Evolutionary conservation across 2,888 invertebrate genomes (phyloP), one percentile per base, ranked within the genome.

Genomic region (Eulithis testata): DNA sequence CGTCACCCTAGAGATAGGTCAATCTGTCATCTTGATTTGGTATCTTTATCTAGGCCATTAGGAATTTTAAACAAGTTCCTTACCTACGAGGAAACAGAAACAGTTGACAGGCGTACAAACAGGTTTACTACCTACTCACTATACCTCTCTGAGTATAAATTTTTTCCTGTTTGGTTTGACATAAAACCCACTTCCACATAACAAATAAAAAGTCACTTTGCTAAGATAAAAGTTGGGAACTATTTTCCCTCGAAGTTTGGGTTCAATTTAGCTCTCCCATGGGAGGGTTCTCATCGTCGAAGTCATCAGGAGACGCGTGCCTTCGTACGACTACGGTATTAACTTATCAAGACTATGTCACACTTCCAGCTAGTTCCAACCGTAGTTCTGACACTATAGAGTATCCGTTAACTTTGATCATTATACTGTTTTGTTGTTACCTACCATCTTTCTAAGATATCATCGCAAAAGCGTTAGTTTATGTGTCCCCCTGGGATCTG

Each of bases 171-270:
- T 63, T 63, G 62, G 54, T 58, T 63, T 59, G 63, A 63, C 66
- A 59, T 63, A 60, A 63, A 66, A 66, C 56, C 60, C 49, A 66
- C 59, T 63, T 51, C 36, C 44, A 55, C 50, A 60, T 68, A 71
- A 67, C 68, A 73, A 70, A 73, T 68, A 73, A 70, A 73, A 71
- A 71, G 65, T 65, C 68, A 73, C 68, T 73, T 69, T 66, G 68
- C 54, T 47, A 70, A 69, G 70, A 67, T 67, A 68, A 71, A 67
- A 73, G 66, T 73, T 71, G 60, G 63, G 60, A 70, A 71, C 70
- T 70, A 71, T 73, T 68, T 70, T 71, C 62, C 63, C 59, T 63
- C 60, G 36, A 60, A 60, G 70, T 65, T 64, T 58, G 68, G 67
- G 57, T 69, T 60, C 70, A 72, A 70, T 73, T 69, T 70, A 66